Percentiles rank a stretch among this genome's conserved stretches.
phyloP scores from a whole-genome alignment of 2,797 vertebrate species.

The Pseudochromis fuscus region DNA sequence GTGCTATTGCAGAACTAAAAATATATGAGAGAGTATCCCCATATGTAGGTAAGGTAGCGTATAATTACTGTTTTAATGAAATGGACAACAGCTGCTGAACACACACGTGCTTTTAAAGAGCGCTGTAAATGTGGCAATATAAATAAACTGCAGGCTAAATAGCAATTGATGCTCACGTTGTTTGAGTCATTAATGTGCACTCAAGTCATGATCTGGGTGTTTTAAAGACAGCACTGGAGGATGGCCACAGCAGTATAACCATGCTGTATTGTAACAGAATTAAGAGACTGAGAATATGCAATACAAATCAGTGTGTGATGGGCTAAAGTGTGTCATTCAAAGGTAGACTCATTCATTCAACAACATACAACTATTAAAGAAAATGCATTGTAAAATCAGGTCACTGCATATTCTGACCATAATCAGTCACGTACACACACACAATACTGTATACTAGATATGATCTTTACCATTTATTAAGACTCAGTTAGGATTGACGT shows the following conservation, averaged over 20 bases:
- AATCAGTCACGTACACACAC: slow-evolving; percentile 15
- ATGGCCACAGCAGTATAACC: not conserved
- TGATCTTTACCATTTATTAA: slow-evolving; percentile 21
- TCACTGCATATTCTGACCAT: slow-evolving; percentile 23
- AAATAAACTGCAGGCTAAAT: slow-evolving; percentile 15
- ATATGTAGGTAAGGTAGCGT: not conserved
- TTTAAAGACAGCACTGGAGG: slow-evolving; percentile 11
- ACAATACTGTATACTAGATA: slow-evolving; percentile 2
- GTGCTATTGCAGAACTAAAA: not conserved
- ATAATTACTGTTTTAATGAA: slow-evolving; percentile 15
- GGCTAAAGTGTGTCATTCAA: not conserved
- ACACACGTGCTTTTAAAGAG: not conserved
- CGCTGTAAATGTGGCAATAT: not conserved
- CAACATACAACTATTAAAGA: too few relatives aligned
- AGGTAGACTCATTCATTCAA: not conserved
- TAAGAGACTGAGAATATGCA: not conserved
- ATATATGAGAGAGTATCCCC: not conserved
- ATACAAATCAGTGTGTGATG: not conserved
- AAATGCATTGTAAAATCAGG: too few relatives aligned
- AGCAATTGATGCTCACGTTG: not conserved
- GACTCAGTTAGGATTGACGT: not conserved
- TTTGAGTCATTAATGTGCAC: slow-evolving; percentile 19
- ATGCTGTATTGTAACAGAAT: slow-evolving; percentile 12
- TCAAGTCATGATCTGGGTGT: slow-evolving; percentile 14
- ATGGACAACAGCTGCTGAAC: not conserved